Evolutionary conservation across 2,797 vertebrate species (phyloP).

Genomic region (Lagocephalus sceleratus): DNA sequence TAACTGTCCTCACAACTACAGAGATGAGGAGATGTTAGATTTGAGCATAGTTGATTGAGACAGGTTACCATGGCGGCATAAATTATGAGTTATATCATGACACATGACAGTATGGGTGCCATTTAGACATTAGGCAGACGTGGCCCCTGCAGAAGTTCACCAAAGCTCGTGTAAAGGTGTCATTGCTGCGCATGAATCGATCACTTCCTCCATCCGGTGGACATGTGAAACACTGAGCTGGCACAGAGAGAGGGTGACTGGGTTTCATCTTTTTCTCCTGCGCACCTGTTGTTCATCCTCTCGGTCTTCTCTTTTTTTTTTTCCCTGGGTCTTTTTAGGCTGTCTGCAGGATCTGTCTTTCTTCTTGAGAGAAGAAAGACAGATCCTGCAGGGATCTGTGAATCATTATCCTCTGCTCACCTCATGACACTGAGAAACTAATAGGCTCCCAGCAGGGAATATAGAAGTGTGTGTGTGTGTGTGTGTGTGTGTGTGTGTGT

Average conservation of each 20-base stretch:
- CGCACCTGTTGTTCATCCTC: slow-evolving; percentile 50
- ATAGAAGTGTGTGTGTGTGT: slow-evolving; percentile 7
- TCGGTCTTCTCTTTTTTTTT: slow-evolving; percentile 18
- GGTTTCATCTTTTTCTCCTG: slow-evolving; percentile 9
- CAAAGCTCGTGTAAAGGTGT: slow-evolving; percentile 28
- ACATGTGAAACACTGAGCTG: slow-evolving; percentile 33
- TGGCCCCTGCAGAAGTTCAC: slow-evolving; percentile 14
- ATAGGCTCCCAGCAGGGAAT: slow-evolving; percentile 47
- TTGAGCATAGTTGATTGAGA: not conserved
- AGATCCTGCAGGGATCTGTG: slow-evolving; percentile 38
- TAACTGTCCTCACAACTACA: not conserved
- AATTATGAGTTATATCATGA: slow-evolving; percentile 9
- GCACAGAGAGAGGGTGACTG: slow-evolving; percentile 5
- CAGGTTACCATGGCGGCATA: not conserved
- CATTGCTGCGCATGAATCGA: slow-evolving; percentile 43
- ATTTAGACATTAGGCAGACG: slow-evolving; percentile 10
- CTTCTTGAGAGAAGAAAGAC: slow-evolving; percentile 29
- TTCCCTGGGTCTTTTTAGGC: slow-evolving; percentile 26
- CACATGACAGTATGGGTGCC: no score
- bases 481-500: slow-evolving; percentile 1
- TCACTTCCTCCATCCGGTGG: slow-evolving; percentile 25
- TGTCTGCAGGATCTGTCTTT: slow-evolving; percentile 24
- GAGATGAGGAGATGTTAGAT: not conserved
- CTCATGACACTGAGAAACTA: slow-evolving; percentile 42
- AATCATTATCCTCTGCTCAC: slow-evolving; percentile 52